Percentiles rank a stretch among this genome's conserved stretches.
Conservation (phyloP, 1,140 invertebrate genomes). For the Ceratosolen fusciceps region DNA sequence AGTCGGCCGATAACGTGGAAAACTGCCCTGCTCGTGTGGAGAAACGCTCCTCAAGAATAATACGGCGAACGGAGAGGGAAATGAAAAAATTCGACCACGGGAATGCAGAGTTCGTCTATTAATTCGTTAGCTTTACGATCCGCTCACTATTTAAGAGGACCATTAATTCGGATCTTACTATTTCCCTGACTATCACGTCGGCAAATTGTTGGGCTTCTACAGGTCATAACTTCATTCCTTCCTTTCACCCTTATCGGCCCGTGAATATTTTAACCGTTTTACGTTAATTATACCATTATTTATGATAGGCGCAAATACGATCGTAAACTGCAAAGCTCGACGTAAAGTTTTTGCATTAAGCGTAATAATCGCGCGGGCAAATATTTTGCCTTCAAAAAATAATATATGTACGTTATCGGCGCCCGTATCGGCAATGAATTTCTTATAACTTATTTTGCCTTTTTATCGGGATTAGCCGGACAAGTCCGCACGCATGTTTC, state of each 20-base stretch:
- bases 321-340: conserved; percentile 41
- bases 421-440: conserved; percentile 11
- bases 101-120: conserved; percentile 45
- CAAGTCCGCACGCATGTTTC: conserved; percentile 1
- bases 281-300: conserved; percentile 47
- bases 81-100: not conserved
- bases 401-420: conserved; percentile 6
- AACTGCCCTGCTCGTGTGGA: not conserved
- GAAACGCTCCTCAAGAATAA: not conserved
- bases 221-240: conserved; percentile 45
- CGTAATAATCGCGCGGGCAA: conserved; percentile 33
- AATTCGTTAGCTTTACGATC: conserved; percentile 49
- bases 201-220: conserved; percentile 48
- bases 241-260: conserved; percentile 44
- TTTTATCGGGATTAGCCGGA: conserved; percentile 33
- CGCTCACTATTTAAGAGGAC: conserved; percentile 36
- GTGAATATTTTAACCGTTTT: conserved; percentile 49
- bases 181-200: conserved; percentile 40
- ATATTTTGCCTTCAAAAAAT: conserved; percentile 34
- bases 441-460: not conserved
- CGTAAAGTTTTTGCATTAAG: conserved; percentile 33
- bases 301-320: conserved; percentile 47
- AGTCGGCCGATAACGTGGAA: not conserved
- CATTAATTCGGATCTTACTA: conserved; percentile 48
- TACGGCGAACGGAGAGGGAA: not conserved